Evolutionary conservation across 2,888 invertebrate species (phyloP).

Genomic region (Odontomyia ornata): DNA sequence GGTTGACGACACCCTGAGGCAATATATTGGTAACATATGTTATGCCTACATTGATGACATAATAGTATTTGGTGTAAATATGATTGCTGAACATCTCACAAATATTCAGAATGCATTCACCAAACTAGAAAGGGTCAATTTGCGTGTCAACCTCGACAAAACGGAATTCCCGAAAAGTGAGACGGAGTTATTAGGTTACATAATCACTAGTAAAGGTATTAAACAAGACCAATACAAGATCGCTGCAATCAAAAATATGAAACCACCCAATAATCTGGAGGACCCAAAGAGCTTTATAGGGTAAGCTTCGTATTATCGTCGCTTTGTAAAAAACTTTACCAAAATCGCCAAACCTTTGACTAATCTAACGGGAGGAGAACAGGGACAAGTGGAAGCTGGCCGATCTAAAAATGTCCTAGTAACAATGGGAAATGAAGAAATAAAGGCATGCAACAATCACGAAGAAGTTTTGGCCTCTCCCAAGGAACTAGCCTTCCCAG

Average conservation of each 20-base stretch:
- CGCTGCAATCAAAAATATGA: constrained; percentile 49
- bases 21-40: constrained; percentile 48
- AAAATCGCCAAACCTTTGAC: constrained; percentile 44
- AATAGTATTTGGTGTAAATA: constrained; percentile 17
- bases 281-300: background rate
- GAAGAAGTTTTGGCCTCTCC: too few relatives aligned
- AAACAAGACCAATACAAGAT: constrained; percentile 55
- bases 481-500: too few relatives aligned
- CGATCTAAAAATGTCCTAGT: too few relatives aligned
- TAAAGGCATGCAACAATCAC: too few relatives aligned
- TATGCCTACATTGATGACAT: constrained; percentile 48
- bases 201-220: constrained; percentile 55
- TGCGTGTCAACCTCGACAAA: constrained; percentile 15
- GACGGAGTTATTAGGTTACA: constrained; percentile 53
- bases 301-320: background rate
- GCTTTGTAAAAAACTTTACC: too few relatives aligned
- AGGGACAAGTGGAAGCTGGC: too few relatives aligned
- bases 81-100: constrained; percentile 3
- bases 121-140: constrained; percentile 8
- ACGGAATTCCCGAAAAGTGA: constrained; percentile 22
- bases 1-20: constrained; percentile 54
- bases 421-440: too few relatives aligned
- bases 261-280: constrained; percentile 3
- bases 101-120: constrained; percentile 28
- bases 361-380: constrained; percentile 48